Evolutionary conservation across 2,797 vertebrate species (phyloP).

Genomic region (Cercopithecus petaurista): DNA sequence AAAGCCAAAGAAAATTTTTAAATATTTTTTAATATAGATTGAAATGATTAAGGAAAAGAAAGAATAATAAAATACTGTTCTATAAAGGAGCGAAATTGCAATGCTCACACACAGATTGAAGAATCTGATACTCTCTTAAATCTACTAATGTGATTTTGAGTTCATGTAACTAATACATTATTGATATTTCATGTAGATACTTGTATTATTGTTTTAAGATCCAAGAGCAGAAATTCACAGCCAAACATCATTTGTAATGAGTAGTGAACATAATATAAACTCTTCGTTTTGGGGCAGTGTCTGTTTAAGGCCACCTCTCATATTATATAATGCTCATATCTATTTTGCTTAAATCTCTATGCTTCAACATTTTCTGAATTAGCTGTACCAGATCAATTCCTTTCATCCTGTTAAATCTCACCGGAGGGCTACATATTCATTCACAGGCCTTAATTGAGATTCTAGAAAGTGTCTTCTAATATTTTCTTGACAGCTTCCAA

Average conservation of each 20-base stretch:
- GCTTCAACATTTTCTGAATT: not conserved
- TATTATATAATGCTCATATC: not conserved
- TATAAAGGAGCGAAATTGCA: not conserved
- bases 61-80: not conserved
- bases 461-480: slow-evolving; percentile 22
- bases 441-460: not conserved
- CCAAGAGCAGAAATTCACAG: not conserved
- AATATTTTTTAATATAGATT: not conserved
- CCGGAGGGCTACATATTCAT: not conserved
- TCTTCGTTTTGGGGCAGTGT: not conserved
- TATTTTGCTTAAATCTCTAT: not conserved
- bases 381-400: slow-evolving; percentile 30
- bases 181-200: not conserved
- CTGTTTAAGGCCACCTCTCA: not conserved
- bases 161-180: not conserved
- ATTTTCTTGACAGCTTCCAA: not conserved
- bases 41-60: not conserved
- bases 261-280: not conserved
- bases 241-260: not conserved
- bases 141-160: not conserved
- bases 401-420: slow-evolving; percentile 30
- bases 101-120: not conserved
- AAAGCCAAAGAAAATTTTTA: slow-evolving; percentile 11
- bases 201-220: not conserved
- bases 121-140: not conserved